Conservation (phyloP, 2,888 invertebrate species). For the Oscheius sp. region DNA sequence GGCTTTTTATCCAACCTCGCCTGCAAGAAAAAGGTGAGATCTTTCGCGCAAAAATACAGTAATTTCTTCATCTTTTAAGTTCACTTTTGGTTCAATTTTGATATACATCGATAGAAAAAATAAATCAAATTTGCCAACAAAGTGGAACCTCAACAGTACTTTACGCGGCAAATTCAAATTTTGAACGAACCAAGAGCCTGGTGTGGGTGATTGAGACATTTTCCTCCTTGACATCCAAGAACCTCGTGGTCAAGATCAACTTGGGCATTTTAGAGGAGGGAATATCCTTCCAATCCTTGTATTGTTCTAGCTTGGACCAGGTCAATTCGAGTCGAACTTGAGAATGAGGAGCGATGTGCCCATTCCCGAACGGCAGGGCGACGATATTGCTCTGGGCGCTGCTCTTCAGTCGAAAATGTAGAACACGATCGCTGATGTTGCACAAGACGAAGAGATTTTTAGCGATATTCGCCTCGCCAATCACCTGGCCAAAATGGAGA, state of each 20-base stretch:
- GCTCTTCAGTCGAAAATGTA: constrained; percentile 54
- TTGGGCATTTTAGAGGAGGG: not conserved
- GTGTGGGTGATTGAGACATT: constrained; percentile 19
- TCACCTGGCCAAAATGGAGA: not conserved
- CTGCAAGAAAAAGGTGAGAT: not conserved
- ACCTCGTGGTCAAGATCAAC: constrained; percentile 18
- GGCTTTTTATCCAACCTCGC: constrained; percentile 29
- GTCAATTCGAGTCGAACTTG: constrained; percentile 55
- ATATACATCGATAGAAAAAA: too few species aligned
- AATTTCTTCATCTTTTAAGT: not conserved
- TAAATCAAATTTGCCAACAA: too few species aligned
- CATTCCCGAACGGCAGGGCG: constrained; percentile 49
- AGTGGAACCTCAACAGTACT: not conserved
- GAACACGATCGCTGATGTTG: constrained; percentile 60
- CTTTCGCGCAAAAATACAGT: not conserved
- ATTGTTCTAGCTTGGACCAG: constrained; percentile 48
- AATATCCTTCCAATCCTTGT: constrained; percentile 44
- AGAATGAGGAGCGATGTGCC: constrained; percentile 55
- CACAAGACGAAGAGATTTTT: constrained; percentile 51
- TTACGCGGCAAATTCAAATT: not conserved
- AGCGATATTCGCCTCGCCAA: not conserved
- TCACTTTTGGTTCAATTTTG: too few species aligned
- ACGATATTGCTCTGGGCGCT: constrained; percentile 50
- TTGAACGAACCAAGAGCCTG: not conserved
- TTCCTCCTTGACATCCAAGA: constrained; percentile 3